Base-by-base conservation (phyloP, 2,888 invertebrate genomes). In the Choristoneura rosaceana region DNA sequence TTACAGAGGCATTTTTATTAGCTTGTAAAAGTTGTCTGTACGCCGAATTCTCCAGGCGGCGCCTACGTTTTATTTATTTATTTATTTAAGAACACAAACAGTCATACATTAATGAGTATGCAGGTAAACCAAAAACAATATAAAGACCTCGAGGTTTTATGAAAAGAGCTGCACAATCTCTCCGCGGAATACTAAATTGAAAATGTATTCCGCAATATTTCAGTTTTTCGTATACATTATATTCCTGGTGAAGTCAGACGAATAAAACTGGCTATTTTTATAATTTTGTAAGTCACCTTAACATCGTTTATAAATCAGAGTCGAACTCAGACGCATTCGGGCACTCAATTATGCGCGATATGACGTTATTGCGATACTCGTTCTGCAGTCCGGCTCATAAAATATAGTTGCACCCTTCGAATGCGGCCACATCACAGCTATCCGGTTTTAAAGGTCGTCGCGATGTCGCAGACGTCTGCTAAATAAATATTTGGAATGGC, bases 391-490 rank as follows among this genome's bases (percentile, higher is more conserved):
- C 34, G 25, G 38, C 65, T 65, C 41, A 41, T 50, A 65, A 65
- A 65, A 15, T 52, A 55, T 25, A 25, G 52, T 55, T 62, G 33
- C 33, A 52, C 50, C 43, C 65, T 65, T 15, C 50, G 52, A 12
- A 25, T 55, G 12, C n/a, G 43, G 2, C 25, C 15, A 50, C 52
- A n/a, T 8, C 15, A 17, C 9, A 34, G 25, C 17, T 55, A 55
- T 62, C 62, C 69, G 52, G 69, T 69, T 62, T 43, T 69, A 50
- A 43, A 69, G 52, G 69, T 55, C 62, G 33, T 3, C 15, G 8
- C 41, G 9, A 47, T 50, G 50, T 10, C 52, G 52, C 15, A 50
- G 50, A 61, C 38, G 50, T 38, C 17, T 52, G 60, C 38, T 62
- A 47, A 45, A 68, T 47, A 25, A 25, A 25, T n/a, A n/a, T 25